A percentile compares a stretch with the other conserved stretches of the same genome.
phyloP scores from a whole-genome alignment of 2,888 invertebrate genomes.

The Polyommatus iphigenia region DNA sequence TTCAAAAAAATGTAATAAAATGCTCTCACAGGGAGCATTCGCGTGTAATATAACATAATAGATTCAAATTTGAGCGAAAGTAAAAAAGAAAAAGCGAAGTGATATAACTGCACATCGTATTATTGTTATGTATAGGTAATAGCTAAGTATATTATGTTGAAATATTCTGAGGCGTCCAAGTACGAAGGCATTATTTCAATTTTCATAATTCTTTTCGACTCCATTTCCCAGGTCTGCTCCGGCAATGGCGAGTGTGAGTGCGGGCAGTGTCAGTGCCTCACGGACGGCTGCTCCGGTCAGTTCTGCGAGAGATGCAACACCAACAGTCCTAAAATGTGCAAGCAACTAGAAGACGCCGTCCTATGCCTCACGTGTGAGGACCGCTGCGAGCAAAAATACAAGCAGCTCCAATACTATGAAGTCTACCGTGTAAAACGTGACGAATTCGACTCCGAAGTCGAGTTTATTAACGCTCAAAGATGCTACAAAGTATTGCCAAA shows the following conservation, averaged over 20 bases:
- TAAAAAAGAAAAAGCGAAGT: no score
- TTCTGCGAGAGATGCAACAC: constrained; percentile 88
- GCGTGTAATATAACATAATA: no score
- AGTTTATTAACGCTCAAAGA: constrained; percentile 49
- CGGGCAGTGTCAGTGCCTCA: constrained; percentile 83
- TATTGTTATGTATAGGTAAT: no score
- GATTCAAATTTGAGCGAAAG: no score
- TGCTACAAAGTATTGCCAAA: constrained; percentile 53
- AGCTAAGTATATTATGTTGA: no score
- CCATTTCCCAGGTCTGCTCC: constrained; percentile 57
- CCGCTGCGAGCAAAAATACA: constrained; percentile 50
- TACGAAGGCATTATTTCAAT: no score
- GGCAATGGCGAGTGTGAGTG: constrained; percentile 85
- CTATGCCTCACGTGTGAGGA: constrained; percentile 73
- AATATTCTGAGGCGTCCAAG: no score
- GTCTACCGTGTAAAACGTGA: constrained; percentile 49
- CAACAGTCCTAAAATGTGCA: constrained; percentile 84
- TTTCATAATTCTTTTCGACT: neutral
- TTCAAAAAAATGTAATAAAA: no score
- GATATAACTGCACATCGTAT: no score
- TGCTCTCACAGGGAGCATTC: no score
- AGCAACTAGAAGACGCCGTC: constrained; percentile 85
- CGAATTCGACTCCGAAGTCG: constrained; percentile 46
- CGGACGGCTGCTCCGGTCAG: constrained; percentile 74
- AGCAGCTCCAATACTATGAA: constrained; percentile 43